phyloP scores from a whole-genome alignment of 2,888 invertebrate species.

The Campoletis raptor region DNA sequence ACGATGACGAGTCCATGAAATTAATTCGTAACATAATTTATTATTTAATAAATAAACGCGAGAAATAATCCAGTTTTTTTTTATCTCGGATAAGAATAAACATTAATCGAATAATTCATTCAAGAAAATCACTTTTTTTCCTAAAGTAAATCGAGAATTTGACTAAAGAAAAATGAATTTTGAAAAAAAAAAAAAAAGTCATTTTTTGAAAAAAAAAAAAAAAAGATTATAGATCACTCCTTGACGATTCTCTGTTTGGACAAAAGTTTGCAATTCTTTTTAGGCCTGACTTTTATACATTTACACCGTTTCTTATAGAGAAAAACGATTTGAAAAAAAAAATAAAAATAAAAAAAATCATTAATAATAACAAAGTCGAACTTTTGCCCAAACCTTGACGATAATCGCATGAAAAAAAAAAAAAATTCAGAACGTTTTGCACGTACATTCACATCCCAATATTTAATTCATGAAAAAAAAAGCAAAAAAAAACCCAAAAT shows the following conservation, averaged over 20 bases:
- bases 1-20: neutral
- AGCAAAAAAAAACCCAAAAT: neutral
- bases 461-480: neutral
- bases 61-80: neutral
- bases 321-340: constrained; percentile 16
- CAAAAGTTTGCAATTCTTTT: constrained; percentile 76
- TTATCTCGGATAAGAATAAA: neutral
- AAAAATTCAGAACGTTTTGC: constrained; percentile 2
- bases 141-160: neutral
- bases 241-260: constrained; percentile 64
- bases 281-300: constrained; percentile 80
- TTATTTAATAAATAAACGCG: constrained; percentile 6
- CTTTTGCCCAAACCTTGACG: constrained; percentile 76
- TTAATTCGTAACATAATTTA: neutral
- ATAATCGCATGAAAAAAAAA: constrained; percentile 21
- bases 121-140: neutral
- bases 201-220: neutral
- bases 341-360: constrained; percentile 26
- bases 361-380: constrained; percentile 54
- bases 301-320: constrained; percentile 79
- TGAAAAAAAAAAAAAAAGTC: neutral
- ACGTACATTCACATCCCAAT: neutral
- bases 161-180: neutral
- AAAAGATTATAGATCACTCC: neutral
- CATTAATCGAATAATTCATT: neutral